Evolutionary conservation across 2,888 invertebrate species (phyloP), one percentile per base, ranked within the genome.

Genomic region (Ormyrus thymus): DNA sequence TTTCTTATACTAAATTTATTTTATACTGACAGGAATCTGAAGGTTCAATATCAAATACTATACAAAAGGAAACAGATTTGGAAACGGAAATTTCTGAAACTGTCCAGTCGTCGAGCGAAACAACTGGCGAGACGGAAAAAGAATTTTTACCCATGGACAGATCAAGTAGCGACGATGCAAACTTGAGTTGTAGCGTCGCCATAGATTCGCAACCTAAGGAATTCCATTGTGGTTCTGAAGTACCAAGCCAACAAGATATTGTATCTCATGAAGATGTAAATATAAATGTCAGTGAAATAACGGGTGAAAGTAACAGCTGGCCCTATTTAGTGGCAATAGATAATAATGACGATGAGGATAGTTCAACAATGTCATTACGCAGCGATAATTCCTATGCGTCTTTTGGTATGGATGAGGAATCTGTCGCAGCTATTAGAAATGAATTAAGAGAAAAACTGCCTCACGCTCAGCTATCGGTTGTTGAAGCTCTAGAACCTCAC

Each of bases 381-480:
- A 92, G 90, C 75, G 90, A 92, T 53, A 91, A 92, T 81, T 86
- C 91, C 62, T 92, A 93, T 81, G 92, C 93, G 29, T 91, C 92
- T 0, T 92, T 93, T 77, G 92, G 92, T 15, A 90, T 94, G 79
- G 94, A 95, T 84, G 94, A 94, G 84, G 95, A 94, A 85, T 93
- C 94, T 83, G 94, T 95, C 84, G 92, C 93, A 56, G 95, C 95
- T 0, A 91, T 95, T 79, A 90, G 95, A 79, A 94, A 94, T 84
- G 95, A 95, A 87, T 88, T 95, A 62, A 91, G 93, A 83, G 92
- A 94, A 84, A 95, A 95, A 88, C 90, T 95, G 82, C 95, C 95
- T 9, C 91, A 93, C 78, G 94, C 94, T 65, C 94, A 94, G 90
- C 88, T 87, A 87, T 83, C 87, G n/a, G 86, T 89, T 7, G 82